Base-by-base conservation (phyloP, 1,140 invertebrate genomes). In the Ips nitidus region DNA sequence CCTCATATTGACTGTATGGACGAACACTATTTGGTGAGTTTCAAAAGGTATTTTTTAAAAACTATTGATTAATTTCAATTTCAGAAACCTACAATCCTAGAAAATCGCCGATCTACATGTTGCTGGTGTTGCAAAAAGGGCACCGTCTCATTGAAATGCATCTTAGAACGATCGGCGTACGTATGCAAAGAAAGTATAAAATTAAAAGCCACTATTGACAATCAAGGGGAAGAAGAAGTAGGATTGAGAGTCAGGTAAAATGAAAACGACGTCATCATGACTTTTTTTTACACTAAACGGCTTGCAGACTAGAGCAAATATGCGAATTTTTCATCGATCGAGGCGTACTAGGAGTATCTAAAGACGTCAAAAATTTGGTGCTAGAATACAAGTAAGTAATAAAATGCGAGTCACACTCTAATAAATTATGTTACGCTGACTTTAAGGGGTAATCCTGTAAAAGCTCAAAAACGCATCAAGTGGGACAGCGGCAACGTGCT, bases 1-100 rank as follows among this genome's bases (percentile, higher is more conserved):
- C 91, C 92, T 7, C 90, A 92, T 75, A 92, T 92, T 74, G 92
- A 94, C 79, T 94, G 91, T 77, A 92, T 92, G 90, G 92, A 93
- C 68, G 90, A 93, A 76, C 88, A 92, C 79, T 93, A 91, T 80
- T 82, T 93, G 83, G 91, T 93, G 56, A 82, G 84, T 36, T 55
- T n/a, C n/a, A n/a, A n/a, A n/a, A n/a, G n/a, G 52, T 55, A 2
- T 38, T 55, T 2, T 55, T 55, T 55, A 8, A 55, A 22, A 55
- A 55, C 7, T 36, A 22, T 3, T 40, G 7, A 39, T 66, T 66
- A 65, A 47, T 22, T 22, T 22, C 0, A 22, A 64, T 37, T 61
- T 63, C 77, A 93, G 91, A 90, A 90, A 81, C 90, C 91, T 2
- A 83, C 90, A 73, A 83, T 87, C 7, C 87, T 86, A n/a, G 85